Evolutionary conservation across 2,888 invertebrate genomes (phyloP).

Genomic region (Eulithis prunata): DNA sequence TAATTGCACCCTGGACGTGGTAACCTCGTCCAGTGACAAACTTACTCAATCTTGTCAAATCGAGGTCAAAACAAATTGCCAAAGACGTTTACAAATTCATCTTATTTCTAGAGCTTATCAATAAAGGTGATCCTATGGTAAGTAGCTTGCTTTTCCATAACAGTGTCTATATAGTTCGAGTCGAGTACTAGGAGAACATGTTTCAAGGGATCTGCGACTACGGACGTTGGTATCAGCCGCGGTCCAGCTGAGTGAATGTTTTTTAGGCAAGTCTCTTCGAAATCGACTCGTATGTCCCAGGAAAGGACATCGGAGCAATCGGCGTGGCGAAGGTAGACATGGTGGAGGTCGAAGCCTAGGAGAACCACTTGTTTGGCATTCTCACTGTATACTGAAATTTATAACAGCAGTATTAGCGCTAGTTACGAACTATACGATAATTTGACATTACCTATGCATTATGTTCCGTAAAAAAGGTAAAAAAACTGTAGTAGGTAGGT

Average conservation of each 20-base stretch:
- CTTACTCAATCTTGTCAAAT: neutral
- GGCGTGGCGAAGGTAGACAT: constrained; percentile 79
- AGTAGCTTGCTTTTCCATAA: constrained; percentile 70
- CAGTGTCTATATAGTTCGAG: constrained; percentile 86
- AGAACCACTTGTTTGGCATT: constrained; percentile 58
- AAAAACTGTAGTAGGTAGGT: too few relatives aligned
- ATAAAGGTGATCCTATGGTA: constrained; percentile 66
- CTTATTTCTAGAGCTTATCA: constrained; percentile 41
- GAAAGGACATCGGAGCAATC: constrained; percentile 83
- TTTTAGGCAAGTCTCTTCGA: constrained; percentile 70
- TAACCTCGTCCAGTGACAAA: too few relatives aligned
- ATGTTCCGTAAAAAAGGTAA: too few relatives aligned
- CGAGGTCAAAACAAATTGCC: neutral
- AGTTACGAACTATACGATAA: neutral
- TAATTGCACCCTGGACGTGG: neutral
- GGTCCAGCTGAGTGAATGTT: constrained; percentile 80
- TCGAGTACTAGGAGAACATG: constrained; percentile 83
- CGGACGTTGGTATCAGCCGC: constrained; percentile 82
- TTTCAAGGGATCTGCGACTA: constrained; percentile 79
- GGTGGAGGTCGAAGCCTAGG: constrained; percentile 58
- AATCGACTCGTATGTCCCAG: constrained; percentile 81
- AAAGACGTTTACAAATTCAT: neutral
- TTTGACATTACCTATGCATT: too few relatives aligned
- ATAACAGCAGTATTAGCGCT: constrained; percentile 7
- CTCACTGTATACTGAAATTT: constrained; percentile 62